Evolutionary conservation across 2,113 vertebrate genomes (phyloP).

Genomic region (Rhineura floridana): DNA sequence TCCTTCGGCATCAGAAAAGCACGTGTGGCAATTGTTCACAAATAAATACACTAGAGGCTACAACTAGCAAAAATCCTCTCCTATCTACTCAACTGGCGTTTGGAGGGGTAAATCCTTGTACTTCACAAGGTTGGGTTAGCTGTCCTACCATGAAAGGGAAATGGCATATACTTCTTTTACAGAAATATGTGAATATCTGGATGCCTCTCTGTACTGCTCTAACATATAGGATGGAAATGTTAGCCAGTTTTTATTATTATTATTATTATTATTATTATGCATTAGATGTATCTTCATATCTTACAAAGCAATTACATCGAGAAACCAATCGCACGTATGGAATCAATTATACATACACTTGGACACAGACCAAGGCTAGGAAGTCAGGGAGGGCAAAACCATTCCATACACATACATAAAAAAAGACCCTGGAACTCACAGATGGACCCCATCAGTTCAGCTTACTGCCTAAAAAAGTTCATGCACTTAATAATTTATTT

Average conservation of each 20-base stretch:
- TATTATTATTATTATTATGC: conserved; percentile 90
- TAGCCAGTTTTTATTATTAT: conserved; percentile 78
- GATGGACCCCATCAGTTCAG: conserved; percentile 99
- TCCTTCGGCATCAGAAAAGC: conserved; percentile 67
- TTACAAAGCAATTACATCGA: conserved; percentile 99
- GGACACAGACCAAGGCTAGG: conserved; percentile 94
- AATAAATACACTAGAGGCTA: conserved; percentile 55
- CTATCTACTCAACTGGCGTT: conserved; percentile 60
- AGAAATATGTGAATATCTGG: conserved; percentile 27
- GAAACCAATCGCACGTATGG: conserved; percentile 96
- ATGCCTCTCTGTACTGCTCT: background rate
- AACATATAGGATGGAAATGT: conserved; percentile 50
- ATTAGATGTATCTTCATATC: conserved; percentile 99
- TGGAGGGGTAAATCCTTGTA: background rate
- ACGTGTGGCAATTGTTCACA: conserved; percentile 44
- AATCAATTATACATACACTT: conserved; percentile 99
- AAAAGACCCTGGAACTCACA: conserved; percentile 90
- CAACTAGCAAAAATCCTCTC: conserved; percentile 48
- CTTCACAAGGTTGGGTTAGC: background rate
- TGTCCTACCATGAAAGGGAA: conserved; percentile 24
- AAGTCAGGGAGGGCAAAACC: conserved; percentile 91
- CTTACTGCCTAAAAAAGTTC: conserved; percentile 99
- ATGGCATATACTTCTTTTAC: background rate
- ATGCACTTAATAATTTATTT: conserved; percentile 99
- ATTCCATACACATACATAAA: conserved; percentile 78